A percentile compares a stretch with the other conserved stretches of the same genome.
Conservation (phyloP, 2,113 vertebrate genomes). For the Elaphurus davidianus region DNA sequence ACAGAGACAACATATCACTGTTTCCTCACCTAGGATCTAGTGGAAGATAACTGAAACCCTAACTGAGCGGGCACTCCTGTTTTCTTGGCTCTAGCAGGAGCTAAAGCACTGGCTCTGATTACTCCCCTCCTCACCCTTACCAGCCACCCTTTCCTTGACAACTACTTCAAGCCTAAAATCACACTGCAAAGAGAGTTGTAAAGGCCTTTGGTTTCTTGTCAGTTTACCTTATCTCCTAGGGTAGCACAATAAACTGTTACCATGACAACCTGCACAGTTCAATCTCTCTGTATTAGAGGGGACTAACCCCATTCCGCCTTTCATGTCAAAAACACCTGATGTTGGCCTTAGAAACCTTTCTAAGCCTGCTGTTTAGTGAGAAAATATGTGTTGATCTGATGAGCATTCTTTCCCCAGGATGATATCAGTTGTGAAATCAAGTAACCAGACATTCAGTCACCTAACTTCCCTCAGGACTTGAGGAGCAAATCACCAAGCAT, state of each 20-base stretch:
- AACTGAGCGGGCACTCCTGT: background rate
- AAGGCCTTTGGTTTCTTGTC: background rate
- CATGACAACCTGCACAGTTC: background rate
- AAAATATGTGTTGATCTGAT: background rate
- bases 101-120: background rate
- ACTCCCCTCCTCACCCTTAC: background rate
- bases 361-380: background rate
- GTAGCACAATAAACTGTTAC: background rate
- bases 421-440: background rate
- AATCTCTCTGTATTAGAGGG: fast-evolving
- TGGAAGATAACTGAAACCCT: background rate
- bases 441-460: background rate
- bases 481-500: background rate
- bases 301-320: background rate
- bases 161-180: background rate
- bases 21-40: background rate
- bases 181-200: background rate
- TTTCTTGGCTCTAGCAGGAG: background rate
- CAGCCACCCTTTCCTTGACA: background rate
- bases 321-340: background rate
- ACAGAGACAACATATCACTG: fast-evolving
- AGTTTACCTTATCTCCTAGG: background rate
- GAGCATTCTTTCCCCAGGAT: background rate
- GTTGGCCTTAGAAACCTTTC: background rate
- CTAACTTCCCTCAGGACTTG: background rate